phyloP scores from a whole-genome alignment of 2,113 vertebrate genomes.

The Anguilla japonica region DNA sequence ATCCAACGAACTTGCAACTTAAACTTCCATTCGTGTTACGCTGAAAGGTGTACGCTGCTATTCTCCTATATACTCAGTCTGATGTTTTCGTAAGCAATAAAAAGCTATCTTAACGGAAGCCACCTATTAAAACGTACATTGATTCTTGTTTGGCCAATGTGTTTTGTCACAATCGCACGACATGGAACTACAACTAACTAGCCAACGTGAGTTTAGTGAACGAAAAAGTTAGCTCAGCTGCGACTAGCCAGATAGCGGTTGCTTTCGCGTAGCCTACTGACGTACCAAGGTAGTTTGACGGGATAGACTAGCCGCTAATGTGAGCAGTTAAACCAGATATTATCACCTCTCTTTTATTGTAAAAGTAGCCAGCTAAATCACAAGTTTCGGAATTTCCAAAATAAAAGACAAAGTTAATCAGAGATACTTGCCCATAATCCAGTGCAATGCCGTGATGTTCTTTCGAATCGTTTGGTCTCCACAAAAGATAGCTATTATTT shows the following conservation, averaged over 20 bases:
- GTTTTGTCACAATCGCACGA: neutral
- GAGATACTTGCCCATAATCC: conserved; percentile 75
- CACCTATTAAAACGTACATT: neutral
- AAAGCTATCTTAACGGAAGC: neutral
- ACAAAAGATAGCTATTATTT: conserved; percentile 66
- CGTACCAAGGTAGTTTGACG: neutral
- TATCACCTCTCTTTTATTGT: too few species aligned
- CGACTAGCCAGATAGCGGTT: neutral
- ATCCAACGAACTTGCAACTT: neutral
- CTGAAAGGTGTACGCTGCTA: neutral
- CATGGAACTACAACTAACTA: neutral
- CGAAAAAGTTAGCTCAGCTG: neutral
- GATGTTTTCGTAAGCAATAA: too few species aligned
- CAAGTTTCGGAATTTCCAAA: neutral
- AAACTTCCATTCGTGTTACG: neutral
- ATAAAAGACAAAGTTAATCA: conserved; percentile 3
- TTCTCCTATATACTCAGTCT: neutral
- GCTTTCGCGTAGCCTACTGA: neutral
- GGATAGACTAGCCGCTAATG: neutral
- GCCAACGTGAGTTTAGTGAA: neutral
- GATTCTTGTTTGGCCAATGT: neutral
- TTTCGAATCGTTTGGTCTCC: conserved; percentile 55
- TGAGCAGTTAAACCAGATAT: neutral
- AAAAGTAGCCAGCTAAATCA: neutral
- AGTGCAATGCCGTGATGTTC: conserved; percentile 54